A percentile compares a stretch with the other conserved stretches of the same genome.
phyloP scores from a whole-genome alignment of 2,113 vertebrate genomes.

The Helogale parvula region DNA sequence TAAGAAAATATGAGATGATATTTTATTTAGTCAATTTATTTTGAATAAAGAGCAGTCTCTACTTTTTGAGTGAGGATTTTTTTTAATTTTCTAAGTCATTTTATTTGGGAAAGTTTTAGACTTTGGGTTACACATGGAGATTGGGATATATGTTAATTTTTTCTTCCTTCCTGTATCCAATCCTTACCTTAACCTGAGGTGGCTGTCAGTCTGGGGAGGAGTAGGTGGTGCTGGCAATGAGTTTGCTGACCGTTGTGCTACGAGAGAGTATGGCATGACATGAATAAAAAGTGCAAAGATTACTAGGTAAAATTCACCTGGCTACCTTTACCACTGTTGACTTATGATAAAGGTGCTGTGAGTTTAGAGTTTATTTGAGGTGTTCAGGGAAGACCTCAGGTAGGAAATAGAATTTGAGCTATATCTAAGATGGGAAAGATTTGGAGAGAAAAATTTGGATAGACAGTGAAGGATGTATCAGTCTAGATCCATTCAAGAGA shows the following conservation, averaged over 20 bases:
- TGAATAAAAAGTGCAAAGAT: not conserved
- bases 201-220: not conserved
- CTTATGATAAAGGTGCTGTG: not conserved
- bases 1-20: not conserved
- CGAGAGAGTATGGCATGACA: not conserved
- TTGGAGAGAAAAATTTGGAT: not conserved
- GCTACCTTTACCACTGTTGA: not conserved
- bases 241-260: not conserved
- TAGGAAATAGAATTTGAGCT: not conserved
- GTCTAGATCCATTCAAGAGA: not conserved
- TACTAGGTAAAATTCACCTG: not conserved
- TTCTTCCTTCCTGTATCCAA: not conserved
- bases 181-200: too few species aligned
- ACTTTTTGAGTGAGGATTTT: not conserved
- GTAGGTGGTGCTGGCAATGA: not conserved
- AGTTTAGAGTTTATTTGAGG: not conserved
- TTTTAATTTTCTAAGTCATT: slow-evolving; percentile 20
- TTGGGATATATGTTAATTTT: not conserved
- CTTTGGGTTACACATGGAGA: not conserved
- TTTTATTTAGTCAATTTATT: not conserved
- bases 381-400: not conserved
- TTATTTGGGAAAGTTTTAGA: slow-evolving; percentile 20
- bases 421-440: not conserved
- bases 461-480: not conserved
- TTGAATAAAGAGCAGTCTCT: not conserved